phyloP scores from a whole-genome alignment of 1,140 invertebrate genomes.

The Philaenus spumarius region DNA sequence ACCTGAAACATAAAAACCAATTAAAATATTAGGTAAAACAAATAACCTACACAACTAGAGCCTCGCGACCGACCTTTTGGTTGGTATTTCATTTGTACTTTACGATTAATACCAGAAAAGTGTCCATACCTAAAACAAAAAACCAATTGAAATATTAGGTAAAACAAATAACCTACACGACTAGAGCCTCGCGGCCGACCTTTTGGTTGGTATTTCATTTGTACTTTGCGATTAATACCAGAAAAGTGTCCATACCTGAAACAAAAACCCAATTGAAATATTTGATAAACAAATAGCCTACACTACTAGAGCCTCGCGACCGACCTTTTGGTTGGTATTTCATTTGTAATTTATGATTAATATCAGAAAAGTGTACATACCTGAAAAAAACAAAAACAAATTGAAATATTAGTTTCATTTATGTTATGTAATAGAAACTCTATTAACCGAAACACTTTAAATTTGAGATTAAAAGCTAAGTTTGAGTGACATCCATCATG shows the following conservation, averaged over 20 bases:
- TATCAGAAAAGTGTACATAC: constrained; percentile 99
- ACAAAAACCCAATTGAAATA: constrained; percentile 23
- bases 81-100: constrained; percentile 99
- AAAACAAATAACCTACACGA: too few species aligned
- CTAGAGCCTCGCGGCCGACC: constrained; percentile 87
- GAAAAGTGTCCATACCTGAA: constrained; percentile 98
- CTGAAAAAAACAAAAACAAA: constrained; percentile 51
- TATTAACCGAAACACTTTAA: constrained; percentile 99
- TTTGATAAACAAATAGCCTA: too few species aligned
- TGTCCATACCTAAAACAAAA: constrained; percentile 83
- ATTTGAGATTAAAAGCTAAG: constrained; percentile 58
- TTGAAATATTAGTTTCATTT: too few species aligned
- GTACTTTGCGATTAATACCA: too few species aligned
- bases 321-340: constrained; percentile 97
- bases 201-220: constrained; percentile 98
- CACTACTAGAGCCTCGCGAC: constrained; percentile 86
- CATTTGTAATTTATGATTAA: constrained; percentile 99
- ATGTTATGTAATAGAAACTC: too few species aligned
- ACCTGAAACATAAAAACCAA: constrained; percentile 58
- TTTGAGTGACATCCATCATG: too few species aligned
- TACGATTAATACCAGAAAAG: too few species aligned
- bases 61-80: constrained; percentile 87
- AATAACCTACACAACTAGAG: constrained; percentile 90
- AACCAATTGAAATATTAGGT: too few species aligned
- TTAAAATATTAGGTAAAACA: too few species aligned